These are phyloP conservation scores for Acanthurus lineatus DNA, from an alignment of 2,797 vertebrate species.

Conservation along the genomic window DNA sequence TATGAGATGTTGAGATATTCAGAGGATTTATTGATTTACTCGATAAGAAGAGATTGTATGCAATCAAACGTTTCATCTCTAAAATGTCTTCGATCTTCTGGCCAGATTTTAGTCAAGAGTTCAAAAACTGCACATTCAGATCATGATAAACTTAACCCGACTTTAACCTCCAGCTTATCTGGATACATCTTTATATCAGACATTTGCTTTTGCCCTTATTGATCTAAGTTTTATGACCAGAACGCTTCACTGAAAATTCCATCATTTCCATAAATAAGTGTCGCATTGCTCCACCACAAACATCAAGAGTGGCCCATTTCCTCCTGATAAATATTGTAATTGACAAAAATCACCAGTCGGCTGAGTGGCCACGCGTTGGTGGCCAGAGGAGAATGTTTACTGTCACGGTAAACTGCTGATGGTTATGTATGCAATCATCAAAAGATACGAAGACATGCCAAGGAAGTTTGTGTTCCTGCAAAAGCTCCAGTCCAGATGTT, in stretches of 20 bases:
- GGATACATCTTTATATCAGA: not conserved
- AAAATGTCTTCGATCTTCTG: not conserved
- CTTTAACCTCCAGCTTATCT: not conserved
- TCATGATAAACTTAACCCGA: not conserved
- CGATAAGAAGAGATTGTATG: not conserved
- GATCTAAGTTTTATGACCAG: not conserved
- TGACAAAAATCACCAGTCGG: slow-evolving; percentile 44
- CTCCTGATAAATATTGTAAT: slow-evolving; percentile 32
- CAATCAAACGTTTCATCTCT: slow-evolving; percentile 16
- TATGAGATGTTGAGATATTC: not conserved
- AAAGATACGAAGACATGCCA: slow-evolving; percentile 56
- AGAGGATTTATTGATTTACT: slow-evolving; percentile 34
- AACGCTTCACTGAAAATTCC: not conserved
- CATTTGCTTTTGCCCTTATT: not conserved
- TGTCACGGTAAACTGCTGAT: slow-evolving; percentile 68
- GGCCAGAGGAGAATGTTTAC: slow-evolving; percentile 73
- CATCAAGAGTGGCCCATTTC: slow-evolving; percentile 18
- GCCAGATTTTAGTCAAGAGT: not conserved
- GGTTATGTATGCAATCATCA: slow-evolving; percentile 67
- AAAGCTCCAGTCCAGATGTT: slow-evolving; percentile 81
- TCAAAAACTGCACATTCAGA: slow-evolving; percentile 5
- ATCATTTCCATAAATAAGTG: not conserved
- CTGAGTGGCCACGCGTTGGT: slow-evolving; percentile 41
- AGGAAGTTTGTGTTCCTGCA: slow-evolving; percentile 74
- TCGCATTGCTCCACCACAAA: slow-evolving; percentile 2